Conservation (phyloP, 2,888 invertebrate species). For the Acanthopleura granulata region DNA sequence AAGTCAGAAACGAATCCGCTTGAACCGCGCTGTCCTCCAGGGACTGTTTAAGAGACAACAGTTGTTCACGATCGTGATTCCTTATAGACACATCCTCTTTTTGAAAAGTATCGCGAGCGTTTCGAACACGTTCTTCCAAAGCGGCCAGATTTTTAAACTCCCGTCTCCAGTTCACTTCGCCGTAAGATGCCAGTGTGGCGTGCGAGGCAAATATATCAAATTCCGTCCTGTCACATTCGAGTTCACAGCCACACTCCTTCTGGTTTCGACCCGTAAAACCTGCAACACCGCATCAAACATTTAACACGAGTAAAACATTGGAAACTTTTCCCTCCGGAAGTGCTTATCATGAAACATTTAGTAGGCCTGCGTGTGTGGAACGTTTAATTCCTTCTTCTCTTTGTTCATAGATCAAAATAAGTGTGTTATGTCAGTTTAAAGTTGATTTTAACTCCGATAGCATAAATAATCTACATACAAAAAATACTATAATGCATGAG, state of each 20-base stretch:
- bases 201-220: slow-evolving; percentile 5
- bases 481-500: too few species aligned
- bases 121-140: background rate
- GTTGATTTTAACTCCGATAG: too few species aligned
- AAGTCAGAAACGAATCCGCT: background rate
- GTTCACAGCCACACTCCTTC: background rate
- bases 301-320: too few species aligned
- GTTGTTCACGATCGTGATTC: background rate
- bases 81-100: background rate
- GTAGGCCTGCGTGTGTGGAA: too few species aligned
- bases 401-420: too few species aligned
- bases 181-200: slow-evolving; percentile 1
- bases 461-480: too few species aligned
- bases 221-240: slow-evolving; percentile 2
- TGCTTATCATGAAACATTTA: too few species aligned
- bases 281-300: background rate
- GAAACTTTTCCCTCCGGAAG: too few species aligned
- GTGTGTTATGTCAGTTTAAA: too few species aligned
- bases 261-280: background rate
- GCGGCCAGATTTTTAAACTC: background rate
- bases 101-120: slow-evolving; percentile 5
- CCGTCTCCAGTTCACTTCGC: background rate
- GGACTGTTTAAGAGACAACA: background rate
- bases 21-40: background rate
- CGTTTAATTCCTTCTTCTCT: too few species aligned